These are phyloP conservation scores for Prunella fulvescens DNA, from an alignment of 2,113 vertebrate species.

Conservation along the genomic window DNA sequence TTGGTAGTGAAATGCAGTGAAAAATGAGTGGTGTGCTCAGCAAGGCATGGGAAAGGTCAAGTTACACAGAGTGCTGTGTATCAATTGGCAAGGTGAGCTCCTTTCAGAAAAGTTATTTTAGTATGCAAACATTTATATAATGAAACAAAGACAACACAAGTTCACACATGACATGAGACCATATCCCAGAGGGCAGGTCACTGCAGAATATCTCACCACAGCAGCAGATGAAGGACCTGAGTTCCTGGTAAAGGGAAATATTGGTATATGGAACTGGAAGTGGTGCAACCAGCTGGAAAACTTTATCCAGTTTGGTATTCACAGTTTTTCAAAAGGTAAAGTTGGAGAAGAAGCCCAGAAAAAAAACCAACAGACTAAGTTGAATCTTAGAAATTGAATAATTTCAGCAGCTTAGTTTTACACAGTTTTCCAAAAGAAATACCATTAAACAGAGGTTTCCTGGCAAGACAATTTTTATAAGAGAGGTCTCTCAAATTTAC, in stretches of 20 bases:
- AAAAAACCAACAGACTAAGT: neutral
- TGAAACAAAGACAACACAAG: neutral
- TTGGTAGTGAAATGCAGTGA: neutral
- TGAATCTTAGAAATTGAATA: neutral
- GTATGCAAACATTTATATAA: neutral
- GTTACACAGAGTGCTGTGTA: neutral
- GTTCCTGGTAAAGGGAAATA: neutral
- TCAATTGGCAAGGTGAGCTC: neutral
- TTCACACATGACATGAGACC: neutral
- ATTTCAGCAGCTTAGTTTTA: neutral
- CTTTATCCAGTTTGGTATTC: neutral
- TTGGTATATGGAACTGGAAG: neutral
- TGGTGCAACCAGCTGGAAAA: neutral
- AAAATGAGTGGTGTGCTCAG: neutral
- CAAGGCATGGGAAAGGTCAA: neutral
- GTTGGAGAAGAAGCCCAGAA: neutral
- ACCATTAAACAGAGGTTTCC: neutral
- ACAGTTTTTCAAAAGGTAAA: neutral
- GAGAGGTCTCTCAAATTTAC: neutral
- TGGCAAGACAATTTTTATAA: neutral
- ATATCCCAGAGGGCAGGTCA: neutral
- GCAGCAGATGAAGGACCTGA: neutral
- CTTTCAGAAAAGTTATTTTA: neutral
- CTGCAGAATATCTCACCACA: neutral
- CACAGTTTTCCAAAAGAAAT: neutral